Evolutionary conservation across 2,888 invertebrate species (phyloP).

Genomic region (Tiliacea aurago): DNA sequence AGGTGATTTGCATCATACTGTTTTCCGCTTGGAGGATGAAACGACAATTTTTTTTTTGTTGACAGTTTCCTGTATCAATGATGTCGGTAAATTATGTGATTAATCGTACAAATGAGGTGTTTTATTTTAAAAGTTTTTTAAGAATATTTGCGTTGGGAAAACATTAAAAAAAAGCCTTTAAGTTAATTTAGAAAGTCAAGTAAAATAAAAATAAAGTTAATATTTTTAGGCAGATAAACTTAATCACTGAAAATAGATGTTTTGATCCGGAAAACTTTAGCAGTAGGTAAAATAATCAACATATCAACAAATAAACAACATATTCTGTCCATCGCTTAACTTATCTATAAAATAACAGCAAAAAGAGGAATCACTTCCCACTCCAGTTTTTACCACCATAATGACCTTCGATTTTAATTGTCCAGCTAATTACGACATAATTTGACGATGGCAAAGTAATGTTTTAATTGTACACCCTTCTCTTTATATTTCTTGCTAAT

Average conservation of each 20-base stretch:
- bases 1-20: slow-evolving; percentile 55
- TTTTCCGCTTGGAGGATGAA: slow-evolving; percentile 45
- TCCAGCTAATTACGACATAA: slow-evolving; percentile 87
- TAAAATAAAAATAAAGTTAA: background rate
- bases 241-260: background rate
- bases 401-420: slow-evolving; percentile 88
- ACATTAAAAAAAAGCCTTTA: background rate
- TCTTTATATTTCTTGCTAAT: slow-evolving; percentile 80
- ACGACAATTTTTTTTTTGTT: slow-evolving; percentile 5
- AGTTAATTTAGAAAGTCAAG: background rate
- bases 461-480: slow-evolving; percentile 88
- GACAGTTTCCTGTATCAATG: slow-evolving; percentile 41
- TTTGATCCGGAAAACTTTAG: no score
- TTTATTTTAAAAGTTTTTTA: background rate
- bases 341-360: slow-evolving; percentile 73
- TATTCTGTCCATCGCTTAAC: slow-evolving; percentile 61
- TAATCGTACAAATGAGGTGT: background rate
- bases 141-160: background rate
- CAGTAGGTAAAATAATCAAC: slow-evolving; percentile 3
- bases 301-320: no score
- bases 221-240: background rate
- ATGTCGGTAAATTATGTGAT: slow-evolving; percentile 6
- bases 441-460: slow-evolving; percentile 86
- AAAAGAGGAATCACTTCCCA: slow-evolving; percentile 85
- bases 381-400: slow-evolving; percentile 84